A percentile compares a stretch with the other conserved stretches of the same genome.
Evolutionary conservation across 1,140 invertebrate species (phyloP).

Genomic region (Holotrichia oblita): DNA sequence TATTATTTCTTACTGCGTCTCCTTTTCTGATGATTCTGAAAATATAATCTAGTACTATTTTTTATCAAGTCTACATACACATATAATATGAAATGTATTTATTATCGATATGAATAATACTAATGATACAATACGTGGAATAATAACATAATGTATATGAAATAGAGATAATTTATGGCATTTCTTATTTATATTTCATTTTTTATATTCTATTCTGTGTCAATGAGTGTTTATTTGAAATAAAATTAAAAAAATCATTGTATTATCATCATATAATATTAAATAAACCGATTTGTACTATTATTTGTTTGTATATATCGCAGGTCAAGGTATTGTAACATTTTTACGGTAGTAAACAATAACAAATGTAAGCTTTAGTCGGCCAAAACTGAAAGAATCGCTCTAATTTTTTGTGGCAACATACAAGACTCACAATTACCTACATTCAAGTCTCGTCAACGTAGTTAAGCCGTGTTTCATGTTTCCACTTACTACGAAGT

Average conservation of each 20-base stretch:
- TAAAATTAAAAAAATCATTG: slow-evolving; percentile 17
- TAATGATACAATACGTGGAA: slow-evolving; percentile 6
- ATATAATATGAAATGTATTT: slow-evolving; percentile 2
- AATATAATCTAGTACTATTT: slow-evolving; percentile 21
- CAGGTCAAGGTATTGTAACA: background rate
- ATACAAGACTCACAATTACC: too few relatives aligned
- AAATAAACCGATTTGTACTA: slow-evolving; percentile 25
- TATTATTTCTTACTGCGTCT: slow-evolving; percentile 8
- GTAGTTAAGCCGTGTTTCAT: too few relatives aligned
- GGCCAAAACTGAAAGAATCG: too few relatives aligned
- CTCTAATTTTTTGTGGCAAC: too few relatives aligned
- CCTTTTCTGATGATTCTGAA: background rate
- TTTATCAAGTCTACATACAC: slow-evolving; percentile 7
- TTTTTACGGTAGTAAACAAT: too few relatives aligned
- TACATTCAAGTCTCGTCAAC: too few relatives aligned
- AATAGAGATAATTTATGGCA: slow-evolving; percentile 21
- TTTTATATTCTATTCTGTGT: slow-evolving; percentile 16
- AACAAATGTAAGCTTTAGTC: too few relatives aligned
- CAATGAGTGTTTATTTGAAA: slow-evolving; percentile 11
- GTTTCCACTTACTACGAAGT: too few relatives aligned
- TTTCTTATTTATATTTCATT: slow-evolving; percentile 10
- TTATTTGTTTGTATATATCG: background rate
- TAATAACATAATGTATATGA: slow-evolving; percentile 2
- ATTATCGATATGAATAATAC: slow-evolving; percentile 26
- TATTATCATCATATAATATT: slow-evolving; percentile 24